These are phyloP conservation scores for Rhyacichthys aspro DNA, from an alignment of 2,797 vertebrate species.

Conservation along the genomic window DNA sequence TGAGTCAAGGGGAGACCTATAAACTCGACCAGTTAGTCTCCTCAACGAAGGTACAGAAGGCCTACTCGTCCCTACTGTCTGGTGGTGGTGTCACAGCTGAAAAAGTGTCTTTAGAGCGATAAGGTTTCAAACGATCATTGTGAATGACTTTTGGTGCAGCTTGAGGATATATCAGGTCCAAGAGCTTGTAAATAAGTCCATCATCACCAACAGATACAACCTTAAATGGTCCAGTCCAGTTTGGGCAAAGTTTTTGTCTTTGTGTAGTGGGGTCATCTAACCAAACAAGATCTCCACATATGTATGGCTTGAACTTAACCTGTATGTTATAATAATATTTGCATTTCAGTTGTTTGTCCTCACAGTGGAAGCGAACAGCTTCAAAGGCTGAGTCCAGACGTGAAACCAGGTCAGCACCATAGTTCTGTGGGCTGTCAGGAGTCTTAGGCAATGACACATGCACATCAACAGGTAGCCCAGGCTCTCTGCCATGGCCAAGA, in stretches of 20 bases:
- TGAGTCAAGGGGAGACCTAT: not conserved
- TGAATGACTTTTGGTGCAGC: constrained; percentile 15
- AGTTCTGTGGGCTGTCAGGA: too few relatives aligned
- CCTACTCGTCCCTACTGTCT: constrained; percentile 2
- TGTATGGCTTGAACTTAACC: constrained; percentile 4
- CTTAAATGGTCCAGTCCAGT: constrained; percentile 25
- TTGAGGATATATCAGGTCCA: constrained; percentile 15
- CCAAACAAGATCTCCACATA: constrained; percentile 21
- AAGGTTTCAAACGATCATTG: constrained; percentile 17
- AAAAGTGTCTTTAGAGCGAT: not conserved
- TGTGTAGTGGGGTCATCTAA: constrained; percentile 29
- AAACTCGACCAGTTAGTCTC: too few relatives aligned
- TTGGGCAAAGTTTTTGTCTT: constrained; percentile 30
- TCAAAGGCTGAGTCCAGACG: too few relatives aligned
- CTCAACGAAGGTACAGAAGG: not conserved
- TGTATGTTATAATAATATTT: constrained; percentile 9
- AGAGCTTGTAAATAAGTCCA: constrained; percentile 3
- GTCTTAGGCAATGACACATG: too few relatives aligned
- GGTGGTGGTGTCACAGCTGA: not conserved
- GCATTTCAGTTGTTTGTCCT: constrained; percentile 1
- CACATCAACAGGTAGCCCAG: too few relatives aligned
- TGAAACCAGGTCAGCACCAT: too few relatives aligned
- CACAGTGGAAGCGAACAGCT: too few relatives aligned
- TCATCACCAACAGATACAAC: not conserved
- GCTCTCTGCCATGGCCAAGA: constrained; percentile 2